Evolutionary conservation across 1,140 invertebrate genomes (phyloP).

Genomic region (Lasioglossum baleicum): DNA sequence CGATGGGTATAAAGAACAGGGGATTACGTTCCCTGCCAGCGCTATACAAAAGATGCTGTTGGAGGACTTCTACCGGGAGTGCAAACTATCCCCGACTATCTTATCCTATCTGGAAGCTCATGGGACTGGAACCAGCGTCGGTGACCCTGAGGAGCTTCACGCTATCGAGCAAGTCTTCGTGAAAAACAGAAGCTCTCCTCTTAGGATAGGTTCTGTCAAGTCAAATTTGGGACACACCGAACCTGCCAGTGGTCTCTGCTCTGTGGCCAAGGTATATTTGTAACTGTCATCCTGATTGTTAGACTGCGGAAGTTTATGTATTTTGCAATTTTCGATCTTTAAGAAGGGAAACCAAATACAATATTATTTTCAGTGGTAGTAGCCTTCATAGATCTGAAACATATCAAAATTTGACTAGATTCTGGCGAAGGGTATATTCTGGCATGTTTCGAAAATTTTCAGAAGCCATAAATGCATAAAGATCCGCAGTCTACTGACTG

Average conservation of each 20-base stretch:
- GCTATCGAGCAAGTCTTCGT: slow-evolving; percentile 93
- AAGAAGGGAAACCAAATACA: too few relatives aligned
- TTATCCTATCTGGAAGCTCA: slow-evolving; percentile 95
- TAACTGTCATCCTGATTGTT: too few relatives aligned
- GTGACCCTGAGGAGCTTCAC: slow-evolving; percentile 93
- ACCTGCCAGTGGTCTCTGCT: slow-evolving; percentile 92
- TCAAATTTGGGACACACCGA: slow-evolving; percentile 97
- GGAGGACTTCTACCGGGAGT: slow-evolving; percentile 92
- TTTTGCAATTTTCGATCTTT: too few relatives aligned
- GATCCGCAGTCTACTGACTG: too few relatives aligned
- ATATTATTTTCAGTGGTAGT: too few relatives aligned
- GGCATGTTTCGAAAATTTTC: too few relatives aligned
- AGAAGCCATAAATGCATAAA: too few relatives aligned
- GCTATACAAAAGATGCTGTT: slow-evolving; percentile 89
- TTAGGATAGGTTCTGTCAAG: slow-evolving; percentile 94
- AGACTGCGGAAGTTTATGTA: too few relatives aligned
- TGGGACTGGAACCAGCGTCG: slow-evolving; percentile 90
- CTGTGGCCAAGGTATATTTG: slow-evolving; percentile 87
- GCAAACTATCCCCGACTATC: slow-evolving; percentile 85
- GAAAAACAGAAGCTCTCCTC: slow-evolving; percentile 83
- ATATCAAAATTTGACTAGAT: too few relatives aligned
- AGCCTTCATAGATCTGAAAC: too few relatives aligned
- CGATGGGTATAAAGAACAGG: slow-evolving; percentile 91
- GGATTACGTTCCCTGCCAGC: slow-evolving; percentile 95
- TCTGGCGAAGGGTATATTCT: too few relatives aligned